Evolutionary conservation across 2,113 vertebrate species (phyloP), one percentile per base, ranked within the genome.

Genomic region (Scomber scombrus): DNA sequence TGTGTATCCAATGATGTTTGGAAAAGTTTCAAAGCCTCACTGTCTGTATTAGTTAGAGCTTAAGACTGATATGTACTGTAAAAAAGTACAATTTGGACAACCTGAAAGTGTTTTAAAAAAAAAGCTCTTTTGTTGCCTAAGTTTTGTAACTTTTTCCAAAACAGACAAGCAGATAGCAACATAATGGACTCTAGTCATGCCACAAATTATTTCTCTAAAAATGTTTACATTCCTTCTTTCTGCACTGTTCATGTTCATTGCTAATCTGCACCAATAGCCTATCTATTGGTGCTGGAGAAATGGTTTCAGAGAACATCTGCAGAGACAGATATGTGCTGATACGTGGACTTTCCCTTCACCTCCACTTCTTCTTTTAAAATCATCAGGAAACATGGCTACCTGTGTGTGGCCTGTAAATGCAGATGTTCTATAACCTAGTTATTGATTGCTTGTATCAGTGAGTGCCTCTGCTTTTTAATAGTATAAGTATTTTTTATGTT

Each of bases 131-230:
- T 71, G n/a, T 55, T 55, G 9, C 13, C 34, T 16, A 3, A 3
- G 16, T 47, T 45, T 31, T 52, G 12, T 66, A 13, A 46, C 23
- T 45, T 65, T 23, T 40, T 40, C 11, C 13, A 0, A 51, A 81
- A 67, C 16, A 0, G 18, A 71, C 16, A 52, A 64, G 26, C n/a
- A 47, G 18, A 79, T 12, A 75, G 6, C 5, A 55, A 21, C 26
- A 18, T 81, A 50, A 81, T 71, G 34, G 16, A 8, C 52, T 82
- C 63, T 34, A 75, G 62, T 64, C 56, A 18, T 49, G 16, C 43
- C 26, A 73, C 46, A 80, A 46, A 63, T 58, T 58, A 62, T 85
- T 57, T 75, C 57, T 34, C 21, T 13, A 68, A 58, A 15, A 23
- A 82, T 67, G 69, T 14, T 50, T 50, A 57, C 49, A 76, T 60